These are phyloP conservation scores for Tigriopus japonicus DNA, from an alignment of 1,140 invertebrate genomes.

Conservation along the genomic window DNA sequence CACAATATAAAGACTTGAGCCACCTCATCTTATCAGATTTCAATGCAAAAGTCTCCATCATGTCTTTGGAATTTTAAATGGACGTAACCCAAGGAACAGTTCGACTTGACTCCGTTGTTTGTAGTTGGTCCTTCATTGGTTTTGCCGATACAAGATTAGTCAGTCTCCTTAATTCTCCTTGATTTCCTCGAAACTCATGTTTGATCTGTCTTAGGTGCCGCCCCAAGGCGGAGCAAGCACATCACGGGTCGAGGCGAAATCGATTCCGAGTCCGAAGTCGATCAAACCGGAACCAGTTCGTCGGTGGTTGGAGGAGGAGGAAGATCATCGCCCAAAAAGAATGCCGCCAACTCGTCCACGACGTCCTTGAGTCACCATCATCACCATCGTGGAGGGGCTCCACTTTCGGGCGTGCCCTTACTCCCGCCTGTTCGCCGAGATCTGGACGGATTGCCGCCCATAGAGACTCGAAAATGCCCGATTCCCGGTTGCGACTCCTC, in stretches of 20 bases:
- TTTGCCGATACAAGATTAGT: too few relatives aligned
- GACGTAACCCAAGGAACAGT: too few relatives aligned
- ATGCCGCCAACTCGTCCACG: not conserved
- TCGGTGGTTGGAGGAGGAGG: too few relatives aligned
- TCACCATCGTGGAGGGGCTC: not conserved
- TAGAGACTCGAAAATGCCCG: constrained; percentile 51
- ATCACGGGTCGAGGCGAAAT: not conserved
- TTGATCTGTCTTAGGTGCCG: too few relatives aligned
- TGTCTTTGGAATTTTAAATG: too few relatives aligned
- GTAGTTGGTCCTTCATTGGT: too few relatives aligned
- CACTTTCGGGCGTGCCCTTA: not conserved
- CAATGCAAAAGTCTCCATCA: too few relatives aligned
- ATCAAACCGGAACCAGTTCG: not conserved
- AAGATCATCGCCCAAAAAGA: not conserved
- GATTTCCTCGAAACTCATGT: too few relatives aligned
- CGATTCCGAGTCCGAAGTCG: not conserved
- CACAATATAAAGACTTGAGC: too few relatives aligned
- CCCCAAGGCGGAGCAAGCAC: not conserved
- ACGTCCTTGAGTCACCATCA: not conserved
- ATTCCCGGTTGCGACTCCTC: constrained; percentile 68
- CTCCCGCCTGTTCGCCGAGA: not conserved
- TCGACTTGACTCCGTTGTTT: too few relatives aligned
- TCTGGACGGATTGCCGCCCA: constrained; percentile 16
- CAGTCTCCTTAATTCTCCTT: too few relatives aligned
- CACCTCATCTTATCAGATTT: too few relatives aligned